Percentiles rank a stretch among this genome's conserved stretches.
Conservation (phyloP, 2,113 vertebrate genomes). For the Nesogale talazaci region DNA sequence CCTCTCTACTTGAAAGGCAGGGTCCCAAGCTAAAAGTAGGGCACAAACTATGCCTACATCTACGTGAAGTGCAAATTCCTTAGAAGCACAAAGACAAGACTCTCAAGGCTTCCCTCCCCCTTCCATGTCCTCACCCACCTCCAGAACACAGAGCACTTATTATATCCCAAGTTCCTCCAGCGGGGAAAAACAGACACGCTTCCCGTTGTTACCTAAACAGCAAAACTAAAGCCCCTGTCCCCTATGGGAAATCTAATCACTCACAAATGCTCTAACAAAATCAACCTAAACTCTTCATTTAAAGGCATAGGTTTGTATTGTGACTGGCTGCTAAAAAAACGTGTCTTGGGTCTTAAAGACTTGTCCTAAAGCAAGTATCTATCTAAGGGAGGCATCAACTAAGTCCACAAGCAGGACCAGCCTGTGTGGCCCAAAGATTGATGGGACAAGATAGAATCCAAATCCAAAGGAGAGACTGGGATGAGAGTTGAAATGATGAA, state of each 20-base stretch:
- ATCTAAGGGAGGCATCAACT: too few relatives aligned
- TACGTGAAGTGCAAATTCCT: slow-evolving; percentile 59
- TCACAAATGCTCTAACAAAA: slow-evolving; percentile 46
- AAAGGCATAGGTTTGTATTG: neutral
- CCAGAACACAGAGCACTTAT: slow-evolving; percentile 26
- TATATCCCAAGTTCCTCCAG: slow-evolving; percentile 19
- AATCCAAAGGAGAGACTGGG: too few relatives aligned
- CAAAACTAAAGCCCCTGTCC: slow-evolving; percentile 45
- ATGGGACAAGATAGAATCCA: too few relatives aligned
- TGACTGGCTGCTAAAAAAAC: too few relatives aligned
- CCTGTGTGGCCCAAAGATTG: too few relatives aligned
- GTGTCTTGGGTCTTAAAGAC: too few relatives aligned
- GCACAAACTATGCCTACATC: slow-evolving; percentile 34
- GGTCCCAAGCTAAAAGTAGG: slow-evolving; percentile 64
- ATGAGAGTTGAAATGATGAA: too few relatives aligned
- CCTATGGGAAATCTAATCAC: neutral
- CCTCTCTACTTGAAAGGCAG: slow-evolving; percentile 44
- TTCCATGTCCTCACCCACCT: neutral
- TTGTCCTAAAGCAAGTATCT: too few relatives aligned
- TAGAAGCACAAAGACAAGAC: slow-evolving; percentile 61
- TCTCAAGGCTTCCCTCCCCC: slow-evolving; percentile 6
- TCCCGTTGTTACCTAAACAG: slow-evolving; percentile 56
- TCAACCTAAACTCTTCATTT: slow-evolving; percentile 19
- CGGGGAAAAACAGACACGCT: slow-evolving; percentile 53
- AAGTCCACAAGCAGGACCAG: too few relatives aligned